Conservation (phyloP, 2,113 vertebrate species). For the Oryctolagus cuniculus region mOryCun1.1 NC_091439.1:22070501-22071000, state of each 20-base stretch:
- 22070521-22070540: not conserved
- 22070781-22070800: not conserved
- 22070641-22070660: not conserved
- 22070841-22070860: not conserved
- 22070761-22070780: not conserved
- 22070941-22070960: not conserved
- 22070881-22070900: not conserved
- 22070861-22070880: not conserved
- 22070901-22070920: not conserved
- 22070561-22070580: not conserved
- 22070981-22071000: not conserved
- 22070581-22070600: not conserved
- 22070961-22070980: not conserved
- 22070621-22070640: not conserved
- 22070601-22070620: not conserved
- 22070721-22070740: not conserved
- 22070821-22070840: not conserved
- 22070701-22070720: not conserved
- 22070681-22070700: not conserved
- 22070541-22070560: not conserved
- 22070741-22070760: not conserved
- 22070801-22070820: not conserved
- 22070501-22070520: not conserved
- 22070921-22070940: not conserved
- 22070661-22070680: not conserved